phyloP scores from a whole-genome alignment of 2,888 invertebrate genomes.

The Crepidodera aurea region DNA sequence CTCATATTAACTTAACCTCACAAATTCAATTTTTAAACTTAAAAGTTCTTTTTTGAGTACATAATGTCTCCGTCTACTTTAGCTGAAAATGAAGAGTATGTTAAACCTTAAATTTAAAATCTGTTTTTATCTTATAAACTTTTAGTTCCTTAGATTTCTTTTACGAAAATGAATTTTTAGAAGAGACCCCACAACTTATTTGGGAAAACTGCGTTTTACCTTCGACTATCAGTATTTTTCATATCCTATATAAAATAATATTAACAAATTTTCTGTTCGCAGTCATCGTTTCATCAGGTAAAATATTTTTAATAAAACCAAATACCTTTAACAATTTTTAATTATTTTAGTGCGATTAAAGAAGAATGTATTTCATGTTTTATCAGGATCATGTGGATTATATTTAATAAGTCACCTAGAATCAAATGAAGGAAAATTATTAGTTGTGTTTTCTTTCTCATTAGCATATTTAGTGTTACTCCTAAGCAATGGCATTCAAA shows the following conservation, averaged over 20 bases:
- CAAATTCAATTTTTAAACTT: conserved; percentile 6
- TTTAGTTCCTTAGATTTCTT: conserved; percentile 35
- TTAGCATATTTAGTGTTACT: conserved; percentile 42
- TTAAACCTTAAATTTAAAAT: background rate
- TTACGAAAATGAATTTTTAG: conserved; percentile 32
- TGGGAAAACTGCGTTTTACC: conserved; percentile 47
- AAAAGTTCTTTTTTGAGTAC: background rate
- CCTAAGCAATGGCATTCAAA: conserved; percentile 23
- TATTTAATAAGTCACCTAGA: conserved; percentile 43
- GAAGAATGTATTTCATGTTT: conserved; percentile 43
- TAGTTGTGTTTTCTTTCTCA: conserved; percentile 41
- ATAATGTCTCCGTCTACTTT: conserved; percentile 16
- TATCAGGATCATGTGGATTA: conserved; percentile 45
- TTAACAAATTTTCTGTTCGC: conserved; percentile 46
- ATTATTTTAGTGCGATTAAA: conserved; percentile 36
- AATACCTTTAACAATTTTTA: background rate
- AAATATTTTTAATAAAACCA: background rate
- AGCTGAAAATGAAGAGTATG: conserved; percentile 25
- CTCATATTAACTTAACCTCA: background rate
- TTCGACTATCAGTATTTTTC: conserved; percentile 44
- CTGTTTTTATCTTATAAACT: conserved; percentile 7
- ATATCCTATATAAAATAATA: conserved; percentile 42
- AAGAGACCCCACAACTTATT: conserved; percentile 44
- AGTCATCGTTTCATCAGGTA: conserved; percentile 43
- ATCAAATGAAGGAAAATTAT: conserved; percentile 39